These are phyloP conservation scores for Nemotelus nigrinus DNA, from an alignment of 2,888 invertebrate genomes.

Conservation along the genomic window DNA sequence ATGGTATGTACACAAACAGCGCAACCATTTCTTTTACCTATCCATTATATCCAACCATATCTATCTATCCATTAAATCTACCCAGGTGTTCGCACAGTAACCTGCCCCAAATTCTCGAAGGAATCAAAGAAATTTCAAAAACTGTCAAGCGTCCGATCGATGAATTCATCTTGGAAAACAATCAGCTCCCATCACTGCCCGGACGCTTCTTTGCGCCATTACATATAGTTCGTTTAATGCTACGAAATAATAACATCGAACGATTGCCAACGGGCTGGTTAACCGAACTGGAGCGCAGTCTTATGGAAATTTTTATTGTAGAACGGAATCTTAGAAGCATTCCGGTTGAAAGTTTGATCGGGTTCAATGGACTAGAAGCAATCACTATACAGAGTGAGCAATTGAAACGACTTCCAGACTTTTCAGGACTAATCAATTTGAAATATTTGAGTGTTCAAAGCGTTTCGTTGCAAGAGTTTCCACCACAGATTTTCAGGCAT, in stretches of 20 bases:
- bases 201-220: constrained; percentile 82
- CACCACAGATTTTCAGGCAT: constrained; percentile 75
- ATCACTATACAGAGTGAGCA: constrained; percentile 82
- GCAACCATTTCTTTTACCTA: background rate
- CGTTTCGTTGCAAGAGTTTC: constrained; percentile 72
- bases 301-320: constrained; percentile 86
- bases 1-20: constrained; percentile 74
- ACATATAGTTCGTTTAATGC: constrained; percentile 80
- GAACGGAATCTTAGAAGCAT: constrained; percentile 83
- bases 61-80: background rate
- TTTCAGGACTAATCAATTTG: constrained; percentile 76
- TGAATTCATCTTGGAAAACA: constrained; percentile 88
- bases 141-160: constrained; percentile 78
- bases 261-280: constrained; percentile 84
- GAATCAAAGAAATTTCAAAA: constrained; percentile 75
- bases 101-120: constrained; percentile 78
- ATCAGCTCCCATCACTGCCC: constrained; percentile 85
- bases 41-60: background rate
- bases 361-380: constrained; percentile 80
- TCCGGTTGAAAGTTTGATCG: constrained; percentile 80
- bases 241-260: constrained; percentile 84
- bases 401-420: constrained; percentile 78
- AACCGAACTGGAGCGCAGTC: constrained; percentile 77
- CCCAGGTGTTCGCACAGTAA: constrained; percentile 92
- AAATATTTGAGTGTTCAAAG: constrained; percentile 80